Evolutionary conservation across 2,113 vertebrate genomes (phyloP).

Genomic region (Cephalophus harveyi): DNA sequence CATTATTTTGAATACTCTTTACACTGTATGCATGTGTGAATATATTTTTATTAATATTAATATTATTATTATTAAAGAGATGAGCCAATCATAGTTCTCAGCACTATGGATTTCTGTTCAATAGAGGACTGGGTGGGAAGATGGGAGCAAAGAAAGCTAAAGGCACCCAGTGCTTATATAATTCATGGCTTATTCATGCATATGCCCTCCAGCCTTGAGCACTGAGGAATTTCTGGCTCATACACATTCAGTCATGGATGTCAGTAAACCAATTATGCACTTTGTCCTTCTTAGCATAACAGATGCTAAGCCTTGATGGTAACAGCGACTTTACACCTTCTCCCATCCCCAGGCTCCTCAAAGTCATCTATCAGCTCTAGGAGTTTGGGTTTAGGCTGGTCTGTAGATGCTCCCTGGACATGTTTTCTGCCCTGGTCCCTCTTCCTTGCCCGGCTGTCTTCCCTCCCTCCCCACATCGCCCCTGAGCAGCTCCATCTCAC

Average conservation of each 20-base stretch:
- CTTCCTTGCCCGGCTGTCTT: neutral
- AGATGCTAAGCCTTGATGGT: neutral
- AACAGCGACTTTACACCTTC: neutral
- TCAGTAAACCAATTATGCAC: neutral
- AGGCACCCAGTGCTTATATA: neutral
- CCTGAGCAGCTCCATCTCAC: conserved; percentile 80
- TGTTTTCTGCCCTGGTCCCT: neutral
- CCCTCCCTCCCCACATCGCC: neutral
- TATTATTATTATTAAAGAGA: neutral
- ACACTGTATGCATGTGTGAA: neutral
- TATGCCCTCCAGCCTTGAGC: neutral
- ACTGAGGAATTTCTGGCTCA: neutral
- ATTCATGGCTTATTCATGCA: neutral
- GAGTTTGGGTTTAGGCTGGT: neutral
- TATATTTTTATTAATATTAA: neutral
- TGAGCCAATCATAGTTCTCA: neutral
- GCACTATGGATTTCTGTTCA: neutral
- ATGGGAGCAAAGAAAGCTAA: too few species aligned
- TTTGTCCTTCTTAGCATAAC: neutral
- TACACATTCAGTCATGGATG: accelerated
- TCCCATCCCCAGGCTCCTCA: neutral
- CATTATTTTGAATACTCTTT: neutral
- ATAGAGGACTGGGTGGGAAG: neutral
- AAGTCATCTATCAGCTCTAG: neutral
- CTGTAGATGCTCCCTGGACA: neutral